Evolutionary conservation across 2,797 vertebrate genomes (phyloP), one percentile per base, ranked within the genome.

Genomic region (Gymnoscopelus braueri): DNA sequence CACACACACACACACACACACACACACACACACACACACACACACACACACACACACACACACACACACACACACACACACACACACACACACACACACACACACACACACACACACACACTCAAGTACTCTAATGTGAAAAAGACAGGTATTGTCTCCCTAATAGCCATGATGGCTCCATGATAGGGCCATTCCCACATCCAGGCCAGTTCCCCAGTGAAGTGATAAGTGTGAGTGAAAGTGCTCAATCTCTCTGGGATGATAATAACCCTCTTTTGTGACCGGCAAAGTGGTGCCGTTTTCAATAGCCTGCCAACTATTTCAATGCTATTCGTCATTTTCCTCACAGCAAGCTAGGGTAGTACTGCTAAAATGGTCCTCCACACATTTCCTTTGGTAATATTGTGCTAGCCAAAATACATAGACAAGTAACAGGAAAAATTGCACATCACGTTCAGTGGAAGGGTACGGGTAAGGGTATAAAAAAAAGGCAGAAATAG

Each of bases 131-230:
- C 29, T 29, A 57, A 51, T 56, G 23, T 48, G 23, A 63, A 15
- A n/a, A 3, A 19, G 14, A 32, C 35, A 8, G 1, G 14, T 29
- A 57, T 78, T 74, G 65, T 77, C 77, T 69, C 47, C 19, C 53
- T 58, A 65, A 67, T 63, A 60, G 49, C 1, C 48, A 44, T 69
- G 53, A 64, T 2, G 58, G 63, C 60, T 67, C 48, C 63, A n/a
- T 75, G 44, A 63, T 39, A 39, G 49, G 39, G 62, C 10, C 39
- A 66, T 81, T 75, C 60, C 53, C 60, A 75, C 67, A 59, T 64
- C 64, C 48, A 51, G 52, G 54, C 59, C 19, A 79, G 51, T 63
- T 80, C 64, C 49, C 75, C 32, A 19, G 13, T 61, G 32, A 80
- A 51, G 39, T 69, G 60, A 11, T 35, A 24, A 53, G 12, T 12